phyloP scores from a whole-genome alignment of 1,140 invertebrate species.

The Nautilus pompilius region DNA sequence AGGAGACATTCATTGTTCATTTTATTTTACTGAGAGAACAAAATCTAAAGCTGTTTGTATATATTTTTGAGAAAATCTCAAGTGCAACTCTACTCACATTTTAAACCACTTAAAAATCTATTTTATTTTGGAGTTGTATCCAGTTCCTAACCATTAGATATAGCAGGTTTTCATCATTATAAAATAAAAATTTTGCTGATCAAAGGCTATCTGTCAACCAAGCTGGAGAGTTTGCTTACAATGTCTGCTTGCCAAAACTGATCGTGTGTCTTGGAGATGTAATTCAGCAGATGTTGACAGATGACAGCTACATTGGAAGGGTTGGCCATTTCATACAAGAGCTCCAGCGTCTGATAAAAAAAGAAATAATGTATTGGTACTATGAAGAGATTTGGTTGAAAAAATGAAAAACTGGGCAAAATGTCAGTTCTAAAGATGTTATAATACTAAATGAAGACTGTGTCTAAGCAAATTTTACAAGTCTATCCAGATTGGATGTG shows the following conservation, averaged over 20 bases:
- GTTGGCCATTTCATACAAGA: slow-evolving; percentile 43
- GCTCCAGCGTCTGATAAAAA: slow-evolving; percentile 29
- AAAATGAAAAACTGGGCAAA: too few relatives aligned
- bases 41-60: background rate
- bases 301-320: slow-evolving; percentile 36
- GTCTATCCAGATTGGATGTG: too few relatives aligned
- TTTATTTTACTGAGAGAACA: background rate
- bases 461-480: too few relatives aligned
- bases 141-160: background rate
- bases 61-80: background rate
- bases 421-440: too few relatives aligned
- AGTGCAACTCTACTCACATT: background rate
- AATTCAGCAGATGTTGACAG: slow-evolving; percentile 34
- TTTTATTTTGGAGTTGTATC: background rate
- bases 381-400: too few relatives aligned
- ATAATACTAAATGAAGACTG: too few relatives aligned
- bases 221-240: background rate
- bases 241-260: slow-evolving; percentile 1
- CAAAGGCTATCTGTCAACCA: slow-evolving; percentile 1
- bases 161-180: background rate
- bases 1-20: background rate
- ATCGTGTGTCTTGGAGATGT: slow-evolving; percentile 15
- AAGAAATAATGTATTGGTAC: too few relatives aligned
- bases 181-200: background rate
- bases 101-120: background rate